These are phyloP conservation scores for Palaemon carinicauda DNA, from an alignment of 1,140 invertebrate genomes.

Conservation along the genomic window DNA sequence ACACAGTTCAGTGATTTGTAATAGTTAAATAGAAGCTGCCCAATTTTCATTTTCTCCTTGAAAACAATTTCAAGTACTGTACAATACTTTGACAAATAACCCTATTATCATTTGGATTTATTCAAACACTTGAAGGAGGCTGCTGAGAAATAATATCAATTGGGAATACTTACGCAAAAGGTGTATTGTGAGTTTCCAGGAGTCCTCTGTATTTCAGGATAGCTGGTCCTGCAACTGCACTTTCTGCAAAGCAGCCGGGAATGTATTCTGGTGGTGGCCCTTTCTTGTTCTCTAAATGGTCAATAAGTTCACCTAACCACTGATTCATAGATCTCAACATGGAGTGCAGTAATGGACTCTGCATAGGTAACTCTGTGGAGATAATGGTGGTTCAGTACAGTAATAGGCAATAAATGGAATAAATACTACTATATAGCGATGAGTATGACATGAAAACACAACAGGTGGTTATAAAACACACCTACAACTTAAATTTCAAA, in stretches of 20 bases:
- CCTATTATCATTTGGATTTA: no score
- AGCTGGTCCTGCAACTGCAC: slow-evolving; percentile 75
- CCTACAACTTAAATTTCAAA: no score
- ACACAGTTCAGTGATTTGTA: no score
- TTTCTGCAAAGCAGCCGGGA: slow-evolving; percentile 83
- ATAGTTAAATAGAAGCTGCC: no score
- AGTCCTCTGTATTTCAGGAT: slow-evolving; percentile 93
- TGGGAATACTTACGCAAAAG: slow-evolving; percentile 78
- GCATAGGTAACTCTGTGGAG: slow-evolving; percentile 83
- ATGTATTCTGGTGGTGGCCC: slow-evolving; percentile 82
- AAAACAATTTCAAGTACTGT: no score
- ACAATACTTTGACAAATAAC: no score
- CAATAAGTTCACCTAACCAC: slow-evolving; percentile 85
- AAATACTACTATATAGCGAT: no score
- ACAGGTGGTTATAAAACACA: no score
- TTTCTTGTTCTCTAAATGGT: slow-evolving; percentile 78
- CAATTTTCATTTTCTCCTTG: no score
- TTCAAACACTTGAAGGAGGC: no score
- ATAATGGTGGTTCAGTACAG: neutral
- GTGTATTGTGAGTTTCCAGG: slow-evolving; percentile 92
- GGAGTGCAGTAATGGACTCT: slow-evolving; percentile 92
- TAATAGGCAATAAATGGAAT: neutral
- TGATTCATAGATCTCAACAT: slow-evolving; percentile 83
- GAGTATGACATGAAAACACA: no score
- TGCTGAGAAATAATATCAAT: neutral